These are phyloP conservation scores for Conus betulinus DNA, from an alignment of 1,140 invertebrate genomes.

Conservation along the genomic window DNA sequence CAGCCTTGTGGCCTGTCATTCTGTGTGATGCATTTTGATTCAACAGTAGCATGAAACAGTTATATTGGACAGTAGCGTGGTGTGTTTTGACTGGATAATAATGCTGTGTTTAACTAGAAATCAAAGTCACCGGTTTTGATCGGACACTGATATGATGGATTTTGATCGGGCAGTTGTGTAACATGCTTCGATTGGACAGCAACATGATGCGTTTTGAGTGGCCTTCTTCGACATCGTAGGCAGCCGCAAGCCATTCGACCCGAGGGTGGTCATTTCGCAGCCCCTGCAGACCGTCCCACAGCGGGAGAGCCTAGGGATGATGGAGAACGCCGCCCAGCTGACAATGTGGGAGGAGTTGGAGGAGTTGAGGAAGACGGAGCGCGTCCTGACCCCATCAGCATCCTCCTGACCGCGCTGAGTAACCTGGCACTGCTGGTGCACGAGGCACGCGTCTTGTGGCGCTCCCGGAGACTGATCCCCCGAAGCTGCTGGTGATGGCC, in stretches of 20 bases:
- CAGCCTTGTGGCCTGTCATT: too few relatives aligned
- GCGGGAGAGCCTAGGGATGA: background rate
- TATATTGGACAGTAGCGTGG: too few relatives aligned
- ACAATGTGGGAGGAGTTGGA: background rate
- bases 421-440: slow-evolving; percentile 23
- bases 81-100: too few relatives aligned
- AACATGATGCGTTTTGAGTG: background rate
- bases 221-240: background rate
- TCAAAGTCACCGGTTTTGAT: too few relatives aligned
- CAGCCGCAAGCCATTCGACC: background rate
- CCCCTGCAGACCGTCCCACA: background rate
- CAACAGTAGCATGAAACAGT: too few relatives aligned
- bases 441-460: slow-evolving; percentile 15
- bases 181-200: too few relatives aligned
- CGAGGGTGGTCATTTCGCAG: background rate
- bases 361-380: background rate
- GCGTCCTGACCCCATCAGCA: background rate
- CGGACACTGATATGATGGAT: too few relatives aligned
- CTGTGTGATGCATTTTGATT: too few relatives aligned
- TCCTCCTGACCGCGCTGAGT: background rate
- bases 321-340: background rate
- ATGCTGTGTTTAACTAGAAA: too few relatives aligned
- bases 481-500: slow-evolving; percentile 29
- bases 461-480: slow-evolving; percentile 10
- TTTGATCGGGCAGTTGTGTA: too few relatives aligned